Evolutionary conservation across 2,113 vertebrate genomes (phyloP).

Genomic region (Odocoileus virginianus): DNA sequence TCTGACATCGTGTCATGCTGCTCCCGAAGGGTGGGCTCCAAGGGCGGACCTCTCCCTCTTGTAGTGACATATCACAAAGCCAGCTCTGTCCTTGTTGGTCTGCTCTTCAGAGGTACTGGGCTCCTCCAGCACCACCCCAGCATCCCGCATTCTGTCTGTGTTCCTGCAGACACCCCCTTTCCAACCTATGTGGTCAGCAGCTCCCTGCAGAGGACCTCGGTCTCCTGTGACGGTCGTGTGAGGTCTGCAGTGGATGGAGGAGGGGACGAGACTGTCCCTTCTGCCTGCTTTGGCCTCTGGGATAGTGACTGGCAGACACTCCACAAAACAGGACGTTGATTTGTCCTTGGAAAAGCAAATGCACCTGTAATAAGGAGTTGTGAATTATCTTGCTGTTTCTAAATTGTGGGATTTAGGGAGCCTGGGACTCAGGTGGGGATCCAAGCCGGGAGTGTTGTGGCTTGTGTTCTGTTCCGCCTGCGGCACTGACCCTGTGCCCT

Average conservation of each 20-base stretch:
- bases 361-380: neutral
- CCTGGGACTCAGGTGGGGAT: fast-evolving
- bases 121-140: neutral
- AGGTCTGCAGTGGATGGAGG: neutral
- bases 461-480: neutral
- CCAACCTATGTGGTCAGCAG: too few relatives aligned
- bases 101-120: neutral
- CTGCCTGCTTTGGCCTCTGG: neutral
- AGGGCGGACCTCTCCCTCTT: neutral
- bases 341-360: neutral
- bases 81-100: neutral
- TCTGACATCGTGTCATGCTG: fast-evolving
- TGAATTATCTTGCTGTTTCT: neutral
- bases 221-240: neutral
- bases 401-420: neutral
- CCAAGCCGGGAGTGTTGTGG: fast-evolving
- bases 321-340: neutral
- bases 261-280: too few relatives aligned
- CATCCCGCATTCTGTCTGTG: neutral
- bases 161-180: neutral
- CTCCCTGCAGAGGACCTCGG: neutral
- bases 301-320: neutral
- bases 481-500: neutral
- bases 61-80: neutral
- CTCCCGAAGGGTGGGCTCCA: neutral